Conservation (phyloP, 2,888 invertebrate species). For the Buathra laborator region DNA sequence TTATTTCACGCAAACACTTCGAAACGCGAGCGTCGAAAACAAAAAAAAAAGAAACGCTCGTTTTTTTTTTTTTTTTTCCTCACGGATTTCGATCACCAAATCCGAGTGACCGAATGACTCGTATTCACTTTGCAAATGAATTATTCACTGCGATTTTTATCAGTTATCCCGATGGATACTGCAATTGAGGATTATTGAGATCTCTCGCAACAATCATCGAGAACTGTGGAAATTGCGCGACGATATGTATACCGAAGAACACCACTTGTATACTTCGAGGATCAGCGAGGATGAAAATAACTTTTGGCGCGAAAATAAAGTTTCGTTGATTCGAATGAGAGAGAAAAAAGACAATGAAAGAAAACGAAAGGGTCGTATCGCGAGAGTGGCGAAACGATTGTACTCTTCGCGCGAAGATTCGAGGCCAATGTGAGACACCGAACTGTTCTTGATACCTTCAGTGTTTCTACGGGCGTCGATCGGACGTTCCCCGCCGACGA, state of each 20-base stretch:
- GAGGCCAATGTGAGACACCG: slow-evolving; percentile 61
- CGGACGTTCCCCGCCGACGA: slow-evolving; percentile 67
- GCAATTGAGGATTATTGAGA: slow-evolving; percentile 16
- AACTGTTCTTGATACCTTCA: slow-evolving; percentile 58
- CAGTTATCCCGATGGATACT: background rate
- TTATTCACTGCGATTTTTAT: background rate
- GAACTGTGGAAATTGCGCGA: background rate
- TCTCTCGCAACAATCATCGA: slow-evolving; percentile 42
- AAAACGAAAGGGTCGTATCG: slow-evolving; percentile 11
- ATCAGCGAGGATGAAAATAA: background rate
- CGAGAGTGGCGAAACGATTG: slow-evolving; percentile 41
- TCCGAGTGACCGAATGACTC: slow-evolving; percentile 61
- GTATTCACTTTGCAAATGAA: background rate
- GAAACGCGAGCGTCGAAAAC: background rate
- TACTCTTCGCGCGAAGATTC: slow-evolving; percentile 56
- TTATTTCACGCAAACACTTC: slow-evolving; percentile 15
- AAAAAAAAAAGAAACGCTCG: background rate
- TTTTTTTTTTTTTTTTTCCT: background rate
- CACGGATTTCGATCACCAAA: slow-evolving; percentile 59
- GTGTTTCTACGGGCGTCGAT: slow-evolving; percentile 56
- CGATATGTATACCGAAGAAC: background rate
- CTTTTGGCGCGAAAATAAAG: slow-evolving; percentile 1
- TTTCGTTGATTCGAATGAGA: background rate
- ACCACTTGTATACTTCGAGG: background rate
- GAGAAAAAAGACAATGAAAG: background rate